A percentile compares a stretch with the other conserved stretches of the same genome.
Conservation (phyloP, 2,888 invertebrate species). For the Ptychoptera contaminata region DNA sequence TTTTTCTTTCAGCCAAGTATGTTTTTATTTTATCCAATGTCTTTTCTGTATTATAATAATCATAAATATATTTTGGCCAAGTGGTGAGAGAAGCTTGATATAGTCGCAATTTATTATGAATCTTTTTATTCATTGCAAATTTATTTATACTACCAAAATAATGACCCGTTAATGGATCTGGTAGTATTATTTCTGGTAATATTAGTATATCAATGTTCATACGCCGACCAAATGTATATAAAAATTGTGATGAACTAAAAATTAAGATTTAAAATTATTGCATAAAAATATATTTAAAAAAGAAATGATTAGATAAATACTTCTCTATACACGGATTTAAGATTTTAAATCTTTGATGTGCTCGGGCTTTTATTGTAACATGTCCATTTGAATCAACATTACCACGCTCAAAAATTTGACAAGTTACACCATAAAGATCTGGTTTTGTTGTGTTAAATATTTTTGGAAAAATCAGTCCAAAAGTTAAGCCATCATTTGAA, state of each 20-base stretch:
- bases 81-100: constrained; percentile 37
- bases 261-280: background rate
- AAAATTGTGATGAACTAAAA: background rate
- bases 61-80: constrained; percentile 52
- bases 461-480: constrained; percentile 26
- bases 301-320: background rate
- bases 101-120: constrained; percentile 21
- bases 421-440: constrained; percentile 26
- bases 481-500: constrained; percentile 23
- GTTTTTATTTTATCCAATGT: constrained; percentile 28
- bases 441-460: constrained; percentile 15
- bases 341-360: constrained; percentile 57
- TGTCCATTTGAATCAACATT: constrained; percentile 19
- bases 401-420: constrained; percentile 29
- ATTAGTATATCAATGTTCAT: constrained; percentile 46
- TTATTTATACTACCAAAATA: constrained; percentile 32
- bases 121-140: constrained; percentile 27
- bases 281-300: background rate
- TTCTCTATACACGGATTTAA: constrained; percentile 15
- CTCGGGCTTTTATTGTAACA: constrained; percentile 55
- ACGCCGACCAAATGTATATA: constrained; percentile 2
- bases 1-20: constrained; percentile 22
- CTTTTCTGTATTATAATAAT: constrained; percentile 39
- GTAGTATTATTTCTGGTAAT: constrained; percentile 46
- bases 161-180: constrained; percentile 35